phyloP scores from a whole-genome alignment of 2,888 invertebrate species.

The Eulithis prunata region DNA sequence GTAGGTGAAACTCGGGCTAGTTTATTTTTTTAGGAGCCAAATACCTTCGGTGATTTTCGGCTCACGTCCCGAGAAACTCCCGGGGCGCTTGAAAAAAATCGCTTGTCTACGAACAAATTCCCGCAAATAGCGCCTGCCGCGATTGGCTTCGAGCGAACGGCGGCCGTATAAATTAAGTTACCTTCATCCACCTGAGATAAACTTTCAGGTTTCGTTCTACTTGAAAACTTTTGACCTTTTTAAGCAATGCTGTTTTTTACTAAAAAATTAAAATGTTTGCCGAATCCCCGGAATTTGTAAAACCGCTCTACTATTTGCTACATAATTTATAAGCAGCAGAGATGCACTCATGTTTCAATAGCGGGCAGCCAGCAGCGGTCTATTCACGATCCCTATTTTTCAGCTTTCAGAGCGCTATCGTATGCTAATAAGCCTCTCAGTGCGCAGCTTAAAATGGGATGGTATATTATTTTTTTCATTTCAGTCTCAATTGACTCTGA shows the following conservation, averaged over 20 bases:
- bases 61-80: conserved; percentile 59
- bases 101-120: conserved; percentile 66
- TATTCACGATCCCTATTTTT: conserved; percentile 64
- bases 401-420: conserved; percentile 65
- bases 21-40: conserved; percentile 48
- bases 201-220: conserved; percentile 52
- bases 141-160: conserved; percentile 61
- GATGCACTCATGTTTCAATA: conserved; percentile 63
- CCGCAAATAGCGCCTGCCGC: conserved; percentile 58
- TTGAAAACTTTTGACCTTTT: conserved; percentile 42
- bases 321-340: conserved; percentile 72
- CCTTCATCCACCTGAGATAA: conserved; percentile 56
- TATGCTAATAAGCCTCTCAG: conserved; percentile 69
- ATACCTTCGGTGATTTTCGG: conserved; percentile 56
- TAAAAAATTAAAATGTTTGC: conserved; percentile 47
- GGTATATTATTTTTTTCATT: conserved; percentile 47
- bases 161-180: conserved; percentile 70
- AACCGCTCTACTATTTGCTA: conserved; percentile 56
- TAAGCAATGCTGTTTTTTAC: conserved; percentile 35
- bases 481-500: conserved; percentile 30
- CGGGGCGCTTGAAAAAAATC: conserved; percentile 58
- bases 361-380: conserved; percentile 52
- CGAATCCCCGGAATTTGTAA: conserved; percentile 50
- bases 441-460: conserved; percentile 51
- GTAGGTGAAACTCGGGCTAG: conserved; percentile 43